Evolutionary conservation across 1,140 invertebrate species (phyloP).

Genomic region (Cylas formicarius): DNA sequence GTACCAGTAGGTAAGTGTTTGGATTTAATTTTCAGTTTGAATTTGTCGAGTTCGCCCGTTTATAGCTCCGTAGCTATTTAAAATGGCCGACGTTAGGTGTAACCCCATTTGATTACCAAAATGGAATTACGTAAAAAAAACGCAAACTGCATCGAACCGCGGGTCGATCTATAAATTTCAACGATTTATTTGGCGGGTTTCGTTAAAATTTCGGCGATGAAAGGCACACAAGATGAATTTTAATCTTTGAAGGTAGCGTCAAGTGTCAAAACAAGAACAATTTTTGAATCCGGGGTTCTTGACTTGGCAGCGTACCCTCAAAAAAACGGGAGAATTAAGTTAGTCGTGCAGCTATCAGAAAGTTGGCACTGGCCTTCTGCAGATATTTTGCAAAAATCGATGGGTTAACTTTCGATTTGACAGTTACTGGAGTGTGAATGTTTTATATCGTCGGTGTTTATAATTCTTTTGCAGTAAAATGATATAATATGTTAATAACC

Average conservation of each 20-base stretch:
- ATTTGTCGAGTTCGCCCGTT: slow-evolving; percentile 8
- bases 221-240: background rate
- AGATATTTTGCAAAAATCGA: slow-evolving; percentile 3
- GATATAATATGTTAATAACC: slow-evolving; percentile 14
- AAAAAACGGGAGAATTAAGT: background rate
- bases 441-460: no score
- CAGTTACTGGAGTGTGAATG: no score
- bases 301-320: no score
- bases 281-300: slow-evolving; percentile 6
- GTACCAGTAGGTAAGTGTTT: slow-evolving; percentile 21
- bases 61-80: slow-evolving; percentile 6
- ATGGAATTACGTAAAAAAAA: background rate
- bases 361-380: background rate
- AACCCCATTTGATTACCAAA: slow-evolving; percentile 13
- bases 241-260: background rate
- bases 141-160: background rate
- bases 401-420: slow-evolving; percentile 11
- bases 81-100: slow-evolving; percentile 28
- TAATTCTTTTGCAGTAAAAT: no score
- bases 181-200: background rate
- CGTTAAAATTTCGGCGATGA: background rate
- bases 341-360: background rate
- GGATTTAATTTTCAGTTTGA: background rate
- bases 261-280: background rate
- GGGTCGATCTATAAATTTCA: background rate